Conservation (phyloP, 1,140 invertebrate species). For the Bilobella aurantiaca region DNA sequence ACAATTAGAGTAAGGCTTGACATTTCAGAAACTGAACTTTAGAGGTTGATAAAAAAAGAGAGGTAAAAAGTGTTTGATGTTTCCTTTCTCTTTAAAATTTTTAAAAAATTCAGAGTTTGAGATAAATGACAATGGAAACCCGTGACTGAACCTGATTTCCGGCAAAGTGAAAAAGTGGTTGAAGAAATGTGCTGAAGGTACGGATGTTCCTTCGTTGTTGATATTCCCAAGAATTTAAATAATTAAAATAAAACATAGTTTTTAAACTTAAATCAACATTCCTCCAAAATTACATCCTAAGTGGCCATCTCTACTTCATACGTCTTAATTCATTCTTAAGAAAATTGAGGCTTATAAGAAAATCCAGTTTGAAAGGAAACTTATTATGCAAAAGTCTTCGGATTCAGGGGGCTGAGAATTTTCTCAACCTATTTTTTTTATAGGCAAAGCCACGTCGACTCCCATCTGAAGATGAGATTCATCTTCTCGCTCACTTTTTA, state of each 20-base stretch:
- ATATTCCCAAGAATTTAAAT: neutral
- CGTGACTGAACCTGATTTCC: no score
- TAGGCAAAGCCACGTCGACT: no score
- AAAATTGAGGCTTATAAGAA: neutral
- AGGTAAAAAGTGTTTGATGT: neutral
- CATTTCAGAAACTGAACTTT: neutral
- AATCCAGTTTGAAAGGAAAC: neutral
- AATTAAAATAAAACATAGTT: neutral
- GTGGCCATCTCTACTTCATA: no score
- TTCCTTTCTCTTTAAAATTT: neutral
- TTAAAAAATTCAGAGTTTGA: neutral
- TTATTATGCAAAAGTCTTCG: no score
- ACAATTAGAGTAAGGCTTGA: no score
- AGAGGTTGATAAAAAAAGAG: no score
- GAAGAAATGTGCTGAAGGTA: no score
- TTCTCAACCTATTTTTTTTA: no score
- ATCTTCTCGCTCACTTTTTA: no score
- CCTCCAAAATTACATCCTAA: neutral
- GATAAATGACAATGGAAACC: neutral
- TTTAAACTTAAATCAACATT: neutral
- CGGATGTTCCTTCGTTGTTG: neutral
- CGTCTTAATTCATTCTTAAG: no score
- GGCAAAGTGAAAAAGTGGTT: neutral
- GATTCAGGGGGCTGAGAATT: no score
- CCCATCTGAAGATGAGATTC: no score